Evolutionary conservation across 2,113 vertebrate genomes (phyloP).

Genomic region (Nymphicus hollandicus): DNA sequence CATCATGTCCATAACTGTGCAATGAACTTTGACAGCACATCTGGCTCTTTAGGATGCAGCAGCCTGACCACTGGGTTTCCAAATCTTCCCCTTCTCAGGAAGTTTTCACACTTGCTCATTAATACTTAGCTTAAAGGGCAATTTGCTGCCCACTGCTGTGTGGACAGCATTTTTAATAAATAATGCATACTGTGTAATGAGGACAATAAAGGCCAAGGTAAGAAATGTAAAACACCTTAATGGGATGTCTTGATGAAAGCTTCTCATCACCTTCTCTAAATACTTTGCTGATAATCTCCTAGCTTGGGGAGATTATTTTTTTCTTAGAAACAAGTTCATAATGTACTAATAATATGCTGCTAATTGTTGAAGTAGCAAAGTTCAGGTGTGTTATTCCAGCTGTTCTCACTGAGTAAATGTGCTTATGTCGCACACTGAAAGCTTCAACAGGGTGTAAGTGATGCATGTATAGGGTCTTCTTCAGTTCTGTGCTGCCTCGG

Average conservation of each 20-base stretch:
- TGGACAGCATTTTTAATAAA: slow-evolving; percentile 67
- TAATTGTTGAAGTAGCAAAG: background rate
- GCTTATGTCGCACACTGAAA: background rate
- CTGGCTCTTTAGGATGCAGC: background rate
- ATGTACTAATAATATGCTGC: background rate
- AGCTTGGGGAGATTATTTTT: background rate
- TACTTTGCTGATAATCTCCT: slow-evolving; percentile 47
- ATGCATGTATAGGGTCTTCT: background rate
- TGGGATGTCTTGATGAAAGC: slow-evolving; percentile 53
- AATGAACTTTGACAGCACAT: background rate
- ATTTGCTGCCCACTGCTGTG: slow-evolving; percentile 50
- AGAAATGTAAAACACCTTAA: slow-evolving; percentile 70
- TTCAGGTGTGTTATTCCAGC: background rate
- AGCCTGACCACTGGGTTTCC: background rate
- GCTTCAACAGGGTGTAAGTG: background rate
- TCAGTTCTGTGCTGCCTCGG: background rate
- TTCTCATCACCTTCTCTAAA: slow-evolving; percentile 56
- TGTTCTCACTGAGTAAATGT: background rate
- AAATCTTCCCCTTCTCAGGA: background rate
- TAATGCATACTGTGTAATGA: slow-evolving; percentile 65
- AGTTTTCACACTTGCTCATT: slow-evolving; percentile 39
- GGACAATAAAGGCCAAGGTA: slow-evolving; percentile 64
- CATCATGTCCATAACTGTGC: background rate
- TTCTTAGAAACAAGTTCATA: background rate
- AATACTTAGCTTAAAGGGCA: slow-evolving; percentile 64